These are phyloP conservation scores for Uloborus diversus DNA, from an alignment of 1,140 invertebrate genomes.

Conservation along the genomic window DNA sequence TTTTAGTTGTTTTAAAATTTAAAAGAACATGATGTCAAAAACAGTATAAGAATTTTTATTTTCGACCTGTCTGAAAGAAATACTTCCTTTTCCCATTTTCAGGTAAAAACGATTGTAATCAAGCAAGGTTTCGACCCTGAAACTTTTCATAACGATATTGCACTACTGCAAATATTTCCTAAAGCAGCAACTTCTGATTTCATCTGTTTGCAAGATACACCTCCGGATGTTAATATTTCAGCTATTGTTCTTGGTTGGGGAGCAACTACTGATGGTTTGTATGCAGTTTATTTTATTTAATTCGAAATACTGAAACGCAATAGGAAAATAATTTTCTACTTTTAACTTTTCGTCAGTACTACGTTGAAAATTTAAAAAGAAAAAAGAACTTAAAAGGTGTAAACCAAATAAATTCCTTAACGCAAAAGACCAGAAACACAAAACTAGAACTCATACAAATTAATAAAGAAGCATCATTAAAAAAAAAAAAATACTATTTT, in stretches of 20 bases:
- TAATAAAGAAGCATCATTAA: not conserved
- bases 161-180: constrained; percentile 60
- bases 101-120: constrained; percentile 9
- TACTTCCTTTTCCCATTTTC: no score
- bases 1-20: no score
- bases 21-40: no score
- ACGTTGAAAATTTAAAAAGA: no score
- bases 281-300: not conserved
- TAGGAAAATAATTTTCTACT: not conserved
- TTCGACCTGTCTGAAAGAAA: no score
- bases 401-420: not conserved
- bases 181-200: constrained; percentile 67
- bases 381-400: not conserved
- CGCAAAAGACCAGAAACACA: not conserved
- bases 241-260: constrained; percentile 32
- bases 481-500: no score
- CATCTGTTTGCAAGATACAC: constrained; percentile 85
- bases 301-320: not conserved
- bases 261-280: constrained; percentile 13
- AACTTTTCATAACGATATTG: constrained; percentile 63
- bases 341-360: no score
- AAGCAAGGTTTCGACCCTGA: constrained; percentile 58
- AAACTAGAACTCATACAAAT: not conserved
- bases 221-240: constrained; percentile 65
- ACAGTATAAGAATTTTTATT: no score